Percentiles rank a stretch among this genome's conserved stretches.
Conservation (phyloP, 2,113 vertebrate species). For the Cromileptes altivelis region DNA sequence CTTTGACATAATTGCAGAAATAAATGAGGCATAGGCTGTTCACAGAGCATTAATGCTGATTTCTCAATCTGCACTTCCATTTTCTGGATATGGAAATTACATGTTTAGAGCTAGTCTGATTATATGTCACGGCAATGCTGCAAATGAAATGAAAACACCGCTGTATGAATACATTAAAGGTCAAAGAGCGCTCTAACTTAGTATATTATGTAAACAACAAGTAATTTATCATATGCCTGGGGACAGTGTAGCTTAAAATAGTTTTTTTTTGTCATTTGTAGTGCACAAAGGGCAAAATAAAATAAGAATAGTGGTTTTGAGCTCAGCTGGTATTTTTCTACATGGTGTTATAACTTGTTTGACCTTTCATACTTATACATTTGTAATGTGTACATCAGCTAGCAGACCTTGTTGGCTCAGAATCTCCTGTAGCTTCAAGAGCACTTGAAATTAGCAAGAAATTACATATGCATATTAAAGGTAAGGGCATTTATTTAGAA, state of each 20-base stretch:
- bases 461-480: neutral
- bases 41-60: conserved; percentile 29
- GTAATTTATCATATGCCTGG: conserved; percentile 32
- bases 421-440: neutral
- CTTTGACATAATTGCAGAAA: conserved; percentile 69
- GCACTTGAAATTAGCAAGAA: neutral
- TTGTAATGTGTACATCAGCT: conserved; percentile 5
- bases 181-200: neutral
- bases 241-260: conserved; percentile 22
- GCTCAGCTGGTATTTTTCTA: neutral
- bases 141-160: conserved; percentile 43
- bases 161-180: conserved; percentile 50
- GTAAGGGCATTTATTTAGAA: neutral
- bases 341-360: neutral
- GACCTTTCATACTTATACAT: conserved; percentile 22
- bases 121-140: conserved; percentile 42
- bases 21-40: conserved; percentile 56
- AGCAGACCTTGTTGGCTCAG: neutral
- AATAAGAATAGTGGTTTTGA: neutral
- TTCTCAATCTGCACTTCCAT: conserved; percentile 54
- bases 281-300: conserved; percentile 22
- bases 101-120: conserved; percentile 52
- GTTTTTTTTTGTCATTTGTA: neutral
- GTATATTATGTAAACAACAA: conserved; percentile 36
- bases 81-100: conserved; percentile 52